Evolutionary conservation across 2,113 vertebrate genomes (phyloP), one percentile per base, ranked within the genome.

Genomic region (Oreotrochilus melanogaster): DNA sequence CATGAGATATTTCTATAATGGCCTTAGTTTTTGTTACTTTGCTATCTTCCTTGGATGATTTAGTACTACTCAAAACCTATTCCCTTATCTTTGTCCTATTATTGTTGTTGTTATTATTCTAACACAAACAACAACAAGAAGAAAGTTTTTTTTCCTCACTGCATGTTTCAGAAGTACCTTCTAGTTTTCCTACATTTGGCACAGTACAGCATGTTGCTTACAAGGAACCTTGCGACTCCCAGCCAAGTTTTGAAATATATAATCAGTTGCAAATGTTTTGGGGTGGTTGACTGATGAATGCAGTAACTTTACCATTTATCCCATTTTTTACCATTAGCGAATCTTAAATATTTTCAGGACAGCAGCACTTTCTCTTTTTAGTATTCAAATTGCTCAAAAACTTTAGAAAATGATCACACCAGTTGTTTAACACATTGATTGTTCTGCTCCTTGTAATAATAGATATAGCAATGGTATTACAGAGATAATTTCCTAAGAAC

Each of bases 261-360:
- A 98, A 98, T 98, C 95, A 93, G 92, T 96, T 98, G 96, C 98
- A 98, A 98, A 98, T 98, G 98, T 98, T 97, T 97, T 54, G 10
- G 96, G 93, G 97, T 97, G 97, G 97, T 42, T 95, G 97, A 93
- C 94, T 72, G 97, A 98, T 81, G 93, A 73, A 93, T 60, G 91
- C 19, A 70, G 95, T 96, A 96, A 97, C 97, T 95, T 95, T 90
- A 95, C 72, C 95, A 78, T 92, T 85, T 93, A 94, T 94, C 66
- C 67, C 87, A 78, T 96, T 96, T 97, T 96, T 98, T 92, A 87
- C 92, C 86, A 90, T 94, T 95, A 91, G 85, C 67, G 72, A 95
- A 94, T 85, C 74, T 94, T 47, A 87, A 94, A 91, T 94, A 61
- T 82, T 93, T 96, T 95, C 56, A 72, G 45, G 6, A 88, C 84